Percentiles rank a stretch among this genome's conserved stretches.
Conservation (phyloP, 2,888 invertebrate species). For the Graphium colonna region DNA sequence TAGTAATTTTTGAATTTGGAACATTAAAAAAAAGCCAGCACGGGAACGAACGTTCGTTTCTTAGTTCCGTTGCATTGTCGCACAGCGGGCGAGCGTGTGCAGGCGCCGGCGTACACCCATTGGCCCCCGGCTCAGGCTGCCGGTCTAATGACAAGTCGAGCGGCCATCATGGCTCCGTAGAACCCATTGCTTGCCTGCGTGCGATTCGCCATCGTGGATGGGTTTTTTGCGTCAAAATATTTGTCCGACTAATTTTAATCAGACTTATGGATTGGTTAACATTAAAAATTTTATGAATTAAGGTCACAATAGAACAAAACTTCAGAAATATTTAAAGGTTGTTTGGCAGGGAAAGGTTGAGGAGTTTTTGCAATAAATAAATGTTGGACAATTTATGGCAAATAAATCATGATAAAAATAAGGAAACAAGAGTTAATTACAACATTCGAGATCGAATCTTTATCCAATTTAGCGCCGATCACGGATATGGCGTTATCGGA, state of each 20-base stretch:
- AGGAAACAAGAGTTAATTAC: neutral
- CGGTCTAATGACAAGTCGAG: conserved; percentile 64
- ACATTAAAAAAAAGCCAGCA: conserved; percentile 19
- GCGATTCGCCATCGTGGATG: conserved; percentile 58
- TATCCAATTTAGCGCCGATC: neutral
- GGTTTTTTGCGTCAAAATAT: neutral
- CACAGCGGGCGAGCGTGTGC: conserved; percentile 67
- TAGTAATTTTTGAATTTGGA: neutral
- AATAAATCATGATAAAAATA: neutral
- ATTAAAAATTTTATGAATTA: too few relatives aligned
- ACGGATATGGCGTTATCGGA: neutral
- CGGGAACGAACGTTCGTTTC: conserved; percentile 49
- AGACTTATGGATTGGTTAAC: too few relatives aligned
- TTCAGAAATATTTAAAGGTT: too few relatives aligned
- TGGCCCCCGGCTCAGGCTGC: conserved; percentile 70
- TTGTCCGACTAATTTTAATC: too few relatives aligned
- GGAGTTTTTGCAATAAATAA: too few relatives aligned
- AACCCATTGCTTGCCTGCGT: too few relatives aligned
- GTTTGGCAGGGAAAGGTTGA: too few relatives aligned
- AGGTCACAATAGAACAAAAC: too few relatives aligned
- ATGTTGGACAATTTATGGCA: too few relatives aligned
- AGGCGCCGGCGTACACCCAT: conserved; percentile 72
- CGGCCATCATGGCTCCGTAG: conserved; percentile 64
- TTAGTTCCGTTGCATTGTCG: conserved; percentile 40
- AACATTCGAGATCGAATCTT: neutral